Evolutionary conservation across 2,888 invertebrate species (phyloP), one percentile per base, ranked within the genome.

Genomic region (Calameuta idolon): DNA sequence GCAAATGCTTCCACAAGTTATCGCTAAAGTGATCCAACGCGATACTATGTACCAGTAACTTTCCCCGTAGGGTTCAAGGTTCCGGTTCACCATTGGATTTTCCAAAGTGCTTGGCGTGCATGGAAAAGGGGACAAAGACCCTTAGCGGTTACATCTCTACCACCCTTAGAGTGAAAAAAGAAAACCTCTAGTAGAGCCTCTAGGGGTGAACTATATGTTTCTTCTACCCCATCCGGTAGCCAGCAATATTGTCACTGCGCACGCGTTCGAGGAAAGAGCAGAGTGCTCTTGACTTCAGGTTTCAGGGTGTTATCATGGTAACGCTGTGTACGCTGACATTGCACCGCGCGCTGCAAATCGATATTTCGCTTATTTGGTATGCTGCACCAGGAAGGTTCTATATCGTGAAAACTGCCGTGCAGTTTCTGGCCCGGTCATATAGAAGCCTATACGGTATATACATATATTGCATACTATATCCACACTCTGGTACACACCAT

Each of bases 271-370:
- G n/a, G 75, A 34, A 35, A 34, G 34, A 37, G 75, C 75, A 15
- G 69, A 40, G 69, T 75, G 68, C 69, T 69, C 69, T 75, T 34
- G 34, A 75, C 55, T 74, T 55, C 40, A 31, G 73, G 35, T 69
- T 76, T 77, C 82, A 86, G 86, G 88, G 89, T 85, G 90, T 90
- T 90, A 89, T 90, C 90, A 89, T 90, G 90, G 90, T 90, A 90
- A 90, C 90, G 89, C 87, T 85, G 85, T 55, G 81, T 76, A 82
- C 85, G 80, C 88, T 89, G 89, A 88, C 89, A 89, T 85, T 87
- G 87, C 86, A 87, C 85, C 84, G 83, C 12, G 82, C 79, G 79
- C 23, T 23, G 55, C 86, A 87, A 90, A 90, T 90, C 90, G 89
- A 90, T 90, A 89, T 84, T 81, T 81, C 84, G 83, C 86, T 87